Evolutionary conservation across 2,888 invertebrate genomes (phyloP).

Genomic region (Eupsilia transversa): DNA sequence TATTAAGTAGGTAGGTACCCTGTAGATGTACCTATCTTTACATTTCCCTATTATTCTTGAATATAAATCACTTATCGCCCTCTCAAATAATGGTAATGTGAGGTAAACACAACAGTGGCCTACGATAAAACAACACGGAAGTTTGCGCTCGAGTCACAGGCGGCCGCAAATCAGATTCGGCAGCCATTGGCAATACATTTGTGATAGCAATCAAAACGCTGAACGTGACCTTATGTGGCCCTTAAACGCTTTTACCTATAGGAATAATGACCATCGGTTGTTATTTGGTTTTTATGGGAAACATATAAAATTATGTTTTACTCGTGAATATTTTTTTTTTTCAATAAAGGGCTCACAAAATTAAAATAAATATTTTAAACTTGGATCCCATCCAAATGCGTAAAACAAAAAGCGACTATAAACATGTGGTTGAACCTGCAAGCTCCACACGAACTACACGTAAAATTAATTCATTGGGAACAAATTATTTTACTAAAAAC

Average conservation of each 20-base stretch:
- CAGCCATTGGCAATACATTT: conserved; percentile 71
- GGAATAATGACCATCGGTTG: conserved; percentile 5
- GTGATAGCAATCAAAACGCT: conserved; percentile 73
- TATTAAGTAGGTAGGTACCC: neutral
- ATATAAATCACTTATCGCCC: neutral
- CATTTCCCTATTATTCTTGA: neutral
- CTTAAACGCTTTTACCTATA: conserved; percentile 21
- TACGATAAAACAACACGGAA: conserved; percentile 51
- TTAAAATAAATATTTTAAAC: conserved; percentile 53
- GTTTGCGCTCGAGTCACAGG: conserved; percentile 63
- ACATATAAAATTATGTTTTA: conserved; percentile 4
- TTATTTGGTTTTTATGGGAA: conserved; percentile 20
- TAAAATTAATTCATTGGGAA: conserved; percentile 50
- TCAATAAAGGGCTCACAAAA: conserved; percentile 26
- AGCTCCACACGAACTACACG: conserved; percentile 37
- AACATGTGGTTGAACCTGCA: conserved; percentile 58
- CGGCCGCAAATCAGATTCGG: conserved; percentile 74
- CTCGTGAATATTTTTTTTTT: neutral
- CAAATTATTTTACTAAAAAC: conserved; percentile 38
- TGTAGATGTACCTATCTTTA: neutral
- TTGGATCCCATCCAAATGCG: conserved; percentile 61
- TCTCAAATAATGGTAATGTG: conserved; percentile 14
- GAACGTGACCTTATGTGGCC: conserved; percentile 37
- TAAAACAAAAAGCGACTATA: conserved; percentile 56
- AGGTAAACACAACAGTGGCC: conserved; percentile 34